A percentile compares a stretch with the other conserved stretches of the same genome.
phyloP scores from a whole-genome alignment of 1,140 invertebrate species.

The Caenorhabditis brenneri region DNA sequence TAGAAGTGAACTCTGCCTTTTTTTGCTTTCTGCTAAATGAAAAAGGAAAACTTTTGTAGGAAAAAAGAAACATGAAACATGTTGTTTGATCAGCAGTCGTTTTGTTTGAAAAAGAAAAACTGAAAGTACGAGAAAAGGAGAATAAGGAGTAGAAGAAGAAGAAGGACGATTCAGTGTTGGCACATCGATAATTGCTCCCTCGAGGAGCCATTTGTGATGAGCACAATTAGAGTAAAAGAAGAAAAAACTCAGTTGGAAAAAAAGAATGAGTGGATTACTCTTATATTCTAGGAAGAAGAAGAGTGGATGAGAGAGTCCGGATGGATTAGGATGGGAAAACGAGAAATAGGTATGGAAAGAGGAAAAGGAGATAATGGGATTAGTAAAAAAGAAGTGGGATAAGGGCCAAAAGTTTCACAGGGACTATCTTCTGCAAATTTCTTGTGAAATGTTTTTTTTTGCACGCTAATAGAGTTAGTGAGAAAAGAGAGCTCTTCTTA shows the following conservation, averaged over 20 bases:
- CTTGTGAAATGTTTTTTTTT: neutral
- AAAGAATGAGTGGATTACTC: conserved; percentile 5
- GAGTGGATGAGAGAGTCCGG: neutral
- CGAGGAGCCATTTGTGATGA: conserved; percentile 13
- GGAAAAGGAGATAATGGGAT: conserved; percentile 26
- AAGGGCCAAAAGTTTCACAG: conserved; percentile 13
- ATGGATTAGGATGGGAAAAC: conserved; percentile 37
- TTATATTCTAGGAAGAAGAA: conserved; percentile 14
- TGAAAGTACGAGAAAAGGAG: neutral
- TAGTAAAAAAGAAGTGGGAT: conserved; percentile 10
- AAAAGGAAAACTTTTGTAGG: neutral
- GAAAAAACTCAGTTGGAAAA: neutral
- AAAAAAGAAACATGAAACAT: conserved; percentile 9
- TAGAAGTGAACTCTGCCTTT: neutral
- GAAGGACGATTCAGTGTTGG: neutral
- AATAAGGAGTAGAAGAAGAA: too few species aligned
- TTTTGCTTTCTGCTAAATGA: conserved; percentile 17
- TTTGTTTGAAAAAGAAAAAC: conserved; percentile 16
- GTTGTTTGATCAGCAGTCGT: conserved; percentile 33
- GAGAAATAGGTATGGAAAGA: neutral
- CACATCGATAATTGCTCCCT: conserved; percentile 11
- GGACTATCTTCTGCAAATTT: neutral
- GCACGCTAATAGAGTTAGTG: neutral
- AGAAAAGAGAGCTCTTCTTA: neutral
- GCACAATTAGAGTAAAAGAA: conserved; percentile 33